Evolutionary conservation across 2,113 vertebrate species (phyloP), one percentile per base, ranked within the genome.

Genomic region (Melierax canorus): DNA sequence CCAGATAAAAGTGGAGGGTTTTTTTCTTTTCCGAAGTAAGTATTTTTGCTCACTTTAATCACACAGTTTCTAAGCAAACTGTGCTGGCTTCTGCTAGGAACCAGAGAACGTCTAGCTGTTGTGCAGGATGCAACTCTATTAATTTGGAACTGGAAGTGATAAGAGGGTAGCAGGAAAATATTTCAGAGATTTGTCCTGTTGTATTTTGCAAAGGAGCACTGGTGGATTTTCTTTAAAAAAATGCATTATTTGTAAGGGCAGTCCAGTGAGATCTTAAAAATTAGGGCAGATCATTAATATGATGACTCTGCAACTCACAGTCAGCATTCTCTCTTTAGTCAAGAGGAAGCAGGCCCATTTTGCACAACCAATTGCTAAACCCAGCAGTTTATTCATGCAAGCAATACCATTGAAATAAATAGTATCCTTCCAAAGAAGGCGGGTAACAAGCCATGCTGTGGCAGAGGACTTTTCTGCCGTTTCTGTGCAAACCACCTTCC

Each of bases 81-180:
- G 43, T 62, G 23, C 32, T 34, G 15, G 14, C 62, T 48, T 90
- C 66, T 63, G 17, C 43, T 43, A 80, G 13, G 53, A 51, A 58
- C 77, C 68, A 0, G 2, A 36, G 46, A 75, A 39, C 0, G 0
- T 60, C 27, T 53, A 72, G 46, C 22, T 38, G 29, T 55, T 71
- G 39, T 45, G 32, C n/a, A 48, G 66, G 14, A 51, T 69, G 9
- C 8, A 59, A 24, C 10, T 67, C 12, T 68, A n/a, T 69, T 89
- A 39, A 56, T 81, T 90, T 63, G 59, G 67, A 87, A 74, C 21
- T 43, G 36, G 59, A 63, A 83, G 17, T 32, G 23, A 17, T 59
- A 46, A 82, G 30, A 64, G 13, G 41, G 12, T 27, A 53, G 22
- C 18, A 64, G 39, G 51, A 78, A 68, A 83, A 69, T 22, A 56